These are phyloP conservation scores for Octonoba sinensis DNA, from an alignment of 2,888 invertebrate species.

Conservation along the genomic window DNA sequence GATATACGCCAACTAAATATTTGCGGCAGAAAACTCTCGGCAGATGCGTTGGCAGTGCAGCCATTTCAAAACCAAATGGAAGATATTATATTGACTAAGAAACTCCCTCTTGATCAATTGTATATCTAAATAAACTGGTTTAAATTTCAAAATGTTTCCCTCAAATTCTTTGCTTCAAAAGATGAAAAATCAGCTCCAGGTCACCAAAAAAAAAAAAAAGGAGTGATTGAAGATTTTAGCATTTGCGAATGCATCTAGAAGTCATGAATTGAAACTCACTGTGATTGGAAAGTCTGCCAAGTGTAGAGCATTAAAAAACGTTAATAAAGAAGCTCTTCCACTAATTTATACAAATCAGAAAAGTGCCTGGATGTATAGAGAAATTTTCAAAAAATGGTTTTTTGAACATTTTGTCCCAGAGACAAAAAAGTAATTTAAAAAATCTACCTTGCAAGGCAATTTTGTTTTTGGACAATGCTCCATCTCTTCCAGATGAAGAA, in stretches of 20 bases:
- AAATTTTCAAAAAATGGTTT: too few relatives aligned
- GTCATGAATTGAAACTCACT: not conserved
- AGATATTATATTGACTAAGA: not conserved
- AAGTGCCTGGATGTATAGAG: too few relatives aligned
- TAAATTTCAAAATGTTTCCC: not conserved
- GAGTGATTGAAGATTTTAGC: not conserved
- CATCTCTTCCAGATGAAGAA: too few relatives aligned
- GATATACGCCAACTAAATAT: not conserved
- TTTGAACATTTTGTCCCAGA: too few relatives aligned
- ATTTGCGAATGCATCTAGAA: too few relatives aligned
- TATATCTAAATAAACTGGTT: not conserved
- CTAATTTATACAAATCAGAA: too few relatives aligned
- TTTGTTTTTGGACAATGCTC: too few relatives aligned
- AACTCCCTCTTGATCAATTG: not conserved
- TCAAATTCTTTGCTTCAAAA: not conserved
- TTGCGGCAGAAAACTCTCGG: not conserved
- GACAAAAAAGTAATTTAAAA: too few relatives aligned
- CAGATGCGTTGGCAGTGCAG: not conserved
- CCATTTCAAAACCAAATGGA: not conserved
- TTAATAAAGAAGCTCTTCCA: not conserved
- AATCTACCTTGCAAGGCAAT: too few relatives aligned
- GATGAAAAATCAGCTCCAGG: not conserved
- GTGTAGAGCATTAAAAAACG: not conserved
- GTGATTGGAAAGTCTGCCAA: conserved; percentile 4
- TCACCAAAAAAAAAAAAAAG: not conserved